Percentiles rank a stretch among this genome's conserved stretches.
phyloP scores from a whole-genome alignment of 2,888 invertebrate species.

The Philereme vetulata region DNA sequence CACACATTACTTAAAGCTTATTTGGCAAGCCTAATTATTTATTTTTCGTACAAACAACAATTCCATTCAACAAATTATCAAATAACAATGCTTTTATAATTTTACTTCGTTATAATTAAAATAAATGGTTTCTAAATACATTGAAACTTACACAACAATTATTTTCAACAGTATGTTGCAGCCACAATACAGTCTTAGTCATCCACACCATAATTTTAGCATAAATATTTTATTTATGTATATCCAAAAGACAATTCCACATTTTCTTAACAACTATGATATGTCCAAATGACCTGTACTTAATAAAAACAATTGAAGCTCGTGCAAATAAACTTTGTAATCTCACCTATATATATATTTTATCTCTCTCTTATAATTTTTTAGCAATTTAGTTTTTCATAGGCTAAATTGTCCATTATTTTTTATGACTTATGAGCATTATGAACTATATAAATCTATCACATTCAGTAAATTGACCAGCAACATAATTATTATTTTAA shows the following conservation, averaged over 20 bases:
- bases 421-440: conserved; percentile 7
- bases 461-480: conserved; percentile 43
- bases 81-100: background rate
- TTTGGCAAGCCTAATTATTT: background rate
- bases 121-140: background rate
- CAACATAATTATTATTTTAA: conserved; percentile 26
- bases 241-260: conserved; percentile 20
- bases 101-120: background rate
- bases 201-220: conserved; percentile 6
- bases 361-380: conserved; percentile 15
- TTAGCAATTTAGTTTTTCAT: conserved; percentile 2
- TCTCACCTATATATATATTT: too few relatives aligned
- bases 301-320: conserved; percentile 19
- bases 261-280: conserved; percentile 50
- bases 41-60: background rate
- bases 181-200: conserved; percentile 35
- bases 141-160: background rate
- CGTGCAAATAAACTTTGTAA: conserved; percentile 28
- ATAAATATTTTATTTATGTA: conserved; percentile 4
- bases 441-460: conserved; percentile 31
- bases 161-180: background rate
- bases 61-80: background rate
- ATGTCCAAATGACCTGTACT: conserved; percentile 52
- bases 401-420: conserved; percentile 16
- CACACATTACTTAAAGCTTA: background rate